phyloP scores from a whole-genome alignment of 2,797 vertebrate genomes.

The Girardinus metallicus region DNA sequence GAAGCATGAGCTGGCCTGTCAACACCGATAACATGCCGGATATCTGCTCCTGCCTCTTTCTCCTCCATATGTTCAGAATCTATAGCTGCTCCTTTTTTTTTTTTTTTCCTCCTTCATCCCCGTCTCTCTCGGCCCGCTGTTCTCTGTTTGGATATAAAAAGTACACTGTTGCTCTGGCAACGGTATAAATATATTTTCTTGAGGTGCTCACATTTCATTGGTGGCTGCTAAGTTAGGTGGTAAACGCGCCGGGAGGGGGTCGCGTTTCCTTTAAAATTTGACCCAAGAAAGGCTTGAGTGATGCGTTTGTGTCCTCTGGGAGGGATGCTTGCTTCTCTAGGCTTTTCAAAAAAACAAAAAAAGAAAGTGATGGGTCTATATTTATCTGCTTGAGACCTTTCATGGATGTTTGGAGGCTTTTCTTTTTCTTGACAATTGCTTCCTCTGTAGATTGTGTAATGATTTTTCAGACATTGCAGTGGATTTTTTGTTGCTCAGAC shows the following conservation, averaged over 20 bases:
- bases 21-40: slow-evolving; percentile 72
- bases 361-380: slow-evolving; percentile 56
- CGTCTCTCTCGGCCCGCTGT: slow-evolving; percentile 40
- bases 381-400: slow-evolving; percentile 62
- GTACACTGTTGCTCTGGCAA: slow-evolving; percentile 82
- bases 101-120: slow-evolving; percentile 26
- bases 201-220: slow-evolving; percentile 68
- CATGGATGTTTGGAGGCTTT: slow-evolving; percentile 49
- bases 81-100: slow-evolving; percentile 28
- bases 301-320: slow-evolving; percentile 63
- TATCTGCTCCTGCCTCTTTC: slow-evolving; percentile 60
- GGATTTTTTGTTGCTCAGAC: slow-evolving; percentile 11
- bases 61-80: slow-evolving; percentile 63
- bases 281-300: slow-evolving; percentile 65
- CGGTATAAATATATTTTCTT: slow-evolving; percentile 63
- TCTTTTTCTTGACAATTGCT: slow-evolving; percentile 49
- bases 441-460: slow-evolving; percentile 30
- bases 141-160: slow-evolving; percentile 67
- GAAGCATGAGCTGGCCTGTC: slow-evolving; percentile 73
- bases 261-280: slow-evolving; percentile 57
- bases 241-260: slow-evolving; percentile 61
- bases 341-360: slow-evolving; percentile 40
- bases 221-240: slow-evolving; percentile 61
- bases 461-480: slow-evolving; percentile 17
- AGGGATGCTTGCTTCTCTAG: slow-evolving; percentile 51